Evolutionary conservation across 2,113 vertebrate species (phyloP).

Genomic region (Herpailurus yagouaroundi): DNA sequence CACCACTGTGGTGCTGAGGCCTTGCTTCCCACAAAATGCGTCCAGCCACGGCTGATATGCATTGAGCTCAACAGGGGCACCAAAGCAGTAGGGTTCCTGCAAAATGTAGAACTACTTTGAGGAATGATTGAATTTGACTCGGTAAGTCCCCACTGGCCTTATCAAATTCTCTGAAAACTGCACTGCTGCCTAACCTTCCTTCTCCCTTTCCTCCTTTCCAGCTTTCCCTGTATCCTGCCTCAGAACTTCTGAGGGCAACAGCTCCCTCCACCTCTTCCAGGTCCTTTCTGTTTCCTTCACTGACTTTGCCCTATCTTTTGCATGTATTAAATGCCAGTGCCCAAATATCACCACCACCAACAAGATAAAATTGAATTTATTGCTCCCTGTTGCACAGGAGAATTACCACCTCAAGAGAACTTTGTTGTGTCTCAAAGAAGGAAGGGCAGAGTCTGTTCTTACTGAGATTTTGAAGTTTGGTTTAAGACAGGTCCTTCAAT

Average conservation of each 20-base stretch:
- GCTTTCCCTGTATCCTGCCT: background rate
- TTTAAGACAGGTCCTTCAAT: background rate
- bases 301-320: background rate
- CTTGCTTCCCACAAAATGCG: background rate
- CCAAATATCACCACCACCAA: background rate
- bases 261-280: background rate
- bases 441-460: background rate
- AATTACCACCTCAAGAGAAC: background rate
- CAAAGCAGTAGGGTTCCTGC: background rate
- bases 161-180: background rate
- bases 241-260: background rate
- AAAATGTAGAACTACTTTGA: background rate
- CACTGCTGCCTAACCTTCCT: background rate
- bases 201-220: background rate
- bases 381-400: background rate
- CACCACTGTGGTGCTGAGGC: accelerated
- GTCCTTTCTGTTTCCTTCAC: background rate
- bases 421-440: background rate
- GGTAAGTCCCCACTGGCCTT: accelerated
- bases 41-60: too few relatives aligned
- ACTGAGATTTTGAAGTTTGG: background rate
- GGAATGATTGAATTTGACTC: background rate
- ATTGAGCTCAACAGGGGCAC: background rate
- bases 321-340: background rate
- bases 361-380: background rate